Conservation (phyloP, 2,888 invertebrate species). For the Ophion costatus region DNA sequence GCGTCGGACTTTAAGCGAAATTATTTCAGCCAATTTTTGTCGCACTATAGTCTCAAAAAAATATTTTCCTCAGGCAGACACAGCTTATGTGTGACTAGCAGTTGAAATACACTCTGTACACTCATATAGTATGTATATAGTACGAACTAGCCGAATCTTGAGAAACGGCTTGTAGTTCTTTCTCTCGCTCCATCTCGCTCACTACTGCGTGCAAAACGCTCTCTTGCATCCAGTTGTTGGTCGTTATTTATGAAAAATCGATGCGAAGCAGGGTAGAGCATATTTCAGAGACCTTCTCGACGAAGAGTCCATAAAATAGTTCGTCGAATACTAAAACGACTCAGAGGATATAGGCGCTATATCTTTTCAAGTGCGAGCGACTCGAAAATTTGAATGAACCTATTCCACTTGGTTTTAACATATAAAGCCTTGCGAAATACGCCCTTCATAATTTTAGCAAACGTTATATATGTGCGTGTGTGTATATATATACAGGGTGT, state of each 20-base stretch:
- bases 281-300: conserved; percentile 70
- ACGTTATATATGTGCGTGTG: neutral
- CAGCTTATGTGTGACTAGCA: no score
- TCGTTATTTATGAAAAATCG: conserved; percentile 78
- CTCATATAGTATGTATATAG: no score
- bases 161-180: neutral
- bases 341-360: neutral
- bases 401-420: neutral
- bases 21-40: no score
- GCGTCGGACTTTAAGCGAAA: no score
- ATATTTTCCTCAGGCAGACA: no score
- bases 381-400: conserved; percentile 12
- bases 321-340: conserved; percentile 45
- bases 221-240: conserved; percentile 68
- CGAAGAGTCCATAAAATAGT: conserved; percentile 56
- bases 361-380: neutral
- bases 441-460: neutral
- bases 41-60: no score
- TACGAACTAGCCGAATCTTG: no score
- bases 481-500: no score
- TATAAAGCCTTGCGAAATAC: conserved; percentile 1
- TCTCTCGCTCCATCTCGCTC: neutral
- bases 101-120: no score
- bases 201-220: neutral
- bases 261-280: conserved; percentile 71